phyloP scores from a whole-genome alignment of 2,797 vertebrate species.

The Phalanger gymnotis region DNA sequence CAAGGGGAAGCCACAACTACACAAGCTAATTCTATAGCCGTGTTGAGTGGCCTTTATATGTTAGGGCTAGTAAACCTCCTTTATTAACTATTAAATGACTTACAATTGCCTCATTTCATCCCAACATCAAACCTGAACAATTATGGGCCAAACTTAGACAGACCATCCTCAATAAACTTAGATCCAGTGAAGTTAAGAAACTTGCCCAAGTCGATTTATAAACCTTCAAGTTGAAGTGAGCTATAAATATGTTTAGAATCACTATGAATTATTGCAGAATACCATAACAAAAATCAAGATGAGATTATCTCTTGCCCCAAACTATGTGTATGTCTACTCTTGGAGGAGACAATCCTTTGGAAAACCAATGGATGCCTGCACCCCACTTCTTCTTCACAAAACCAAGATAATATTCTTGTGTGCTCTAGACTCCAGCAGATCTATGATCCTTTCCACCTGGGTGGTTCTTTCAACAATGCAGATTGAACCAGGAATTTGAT shows the following conservation, averaged over 20 bases:
- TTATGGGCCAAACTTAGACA: background rate
- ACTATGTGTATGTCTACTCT: accelerated
- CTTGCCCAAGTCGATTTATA: background rate
- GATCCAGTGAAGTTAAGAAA: background rate
- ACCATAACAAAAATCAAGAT: background rate
- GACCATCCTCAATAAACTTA: background rate
- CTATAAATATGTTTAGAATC: background rate
- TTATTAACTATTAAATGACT: background rate
- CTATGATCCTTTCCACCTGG: background rate
- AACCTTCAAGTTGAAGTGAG: background rate
- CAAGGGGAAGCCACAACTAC: background rate
- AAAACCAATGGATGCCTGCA: background rate
- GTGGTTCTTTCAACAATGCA: background rate
- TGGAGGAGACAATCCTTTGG: background rate
- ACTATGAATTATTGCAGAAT: background rate
- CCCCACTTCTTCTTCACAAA: background rate
- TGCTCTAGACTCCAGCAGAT: background rate
- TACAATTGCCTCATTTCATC: background rate
- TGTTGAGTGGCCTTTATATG: background rate
- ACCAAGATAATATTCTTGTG: background rate
- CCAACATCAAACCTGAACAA: background rate
- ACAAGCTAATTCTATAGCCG: background rate
- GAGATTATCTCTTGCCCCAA: background rate
- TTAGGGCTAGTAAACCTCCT: background rate
- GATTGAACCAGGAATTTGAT: background rate